phyloP scores from a whole-genome alignment of 2,113 vertebrate species.

The Chaenocephalus aceratus region DNA sequence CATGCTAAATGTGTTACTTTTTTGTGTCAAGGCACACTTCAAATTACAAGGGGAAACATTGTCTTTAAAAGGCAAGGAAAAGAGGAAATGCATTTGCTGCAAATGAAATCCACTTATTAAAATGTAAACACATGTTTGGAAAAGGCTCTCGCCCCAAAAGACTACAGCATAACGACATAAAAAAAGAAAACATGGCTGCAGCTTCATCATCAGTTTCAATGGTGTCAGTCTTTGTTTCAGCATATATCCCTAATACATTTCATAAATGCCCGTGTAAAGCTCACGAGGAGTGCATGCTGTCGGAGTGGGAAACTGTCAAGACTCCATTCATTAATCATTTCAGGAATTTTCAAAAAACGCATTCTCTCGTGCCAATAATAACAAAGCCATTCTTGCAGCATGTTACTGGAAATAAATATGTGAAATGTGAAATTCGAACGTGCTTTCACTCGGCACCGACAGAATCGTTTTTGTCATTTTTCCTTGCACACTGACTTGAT shows the following conservation, averaged over 20 bases:
- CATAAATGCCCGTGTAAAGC: slow-evolving; percentile 21
- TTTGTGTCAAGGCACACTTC: slow-evolving; percentile 65
- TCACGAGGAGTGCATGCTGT: slow-evolving; percentile 52
- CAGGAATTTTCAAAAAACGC: slow-evolving; percentile 51
- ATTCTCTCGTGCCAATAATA: slow-evolving; percentile 23
- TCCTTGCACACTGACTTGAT: slow-evolving; percentile 8
- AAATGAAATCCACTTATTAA: slow-evolving; percentile 14
- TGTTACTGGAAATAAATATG: slow-evolving; percentile 36
- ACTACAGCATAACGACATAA: slow-evolving; percentile 18
- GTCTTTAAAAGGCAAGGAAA: slow-evolving; percentile 10
- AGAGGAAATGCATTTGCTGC: slow-evolving; percentile 20
- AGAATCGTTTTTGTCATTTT: slow-evolving; percentile 43
- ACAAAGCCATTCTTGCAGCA: slow-evolving; percentile 23
- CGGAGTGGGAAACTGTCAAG: background rate
- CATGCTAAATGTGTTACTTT: slow-evolving; percentile 26
- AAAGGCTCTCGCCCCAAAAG: slow-evolving; percentile 6
- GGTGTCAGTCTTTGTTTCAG: slow-evolving; percentile 36
- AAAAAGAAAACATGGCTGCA: slow-evolving; percentile 15
- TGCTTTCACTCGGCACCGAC: slow-evolving; percentile 29
- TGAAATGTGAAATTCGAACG: slow-evolving; percentile 28
- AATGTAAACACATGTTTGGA: slow-evolving; percentile 58
- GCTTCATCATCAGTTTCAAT: slow-evolving; percentile 15
- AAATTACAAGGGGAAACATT: slow-evolving; percentile 28
- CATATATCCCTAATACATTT: slow-evolving; percentile 37
- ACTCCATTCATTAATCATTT: background rate